A percentile compares a stretch with the other conserved stretches of the same genome.
Conservation (phyloP, 2,797 vertebrate species). For the Antennarius maculatus region DNA sequence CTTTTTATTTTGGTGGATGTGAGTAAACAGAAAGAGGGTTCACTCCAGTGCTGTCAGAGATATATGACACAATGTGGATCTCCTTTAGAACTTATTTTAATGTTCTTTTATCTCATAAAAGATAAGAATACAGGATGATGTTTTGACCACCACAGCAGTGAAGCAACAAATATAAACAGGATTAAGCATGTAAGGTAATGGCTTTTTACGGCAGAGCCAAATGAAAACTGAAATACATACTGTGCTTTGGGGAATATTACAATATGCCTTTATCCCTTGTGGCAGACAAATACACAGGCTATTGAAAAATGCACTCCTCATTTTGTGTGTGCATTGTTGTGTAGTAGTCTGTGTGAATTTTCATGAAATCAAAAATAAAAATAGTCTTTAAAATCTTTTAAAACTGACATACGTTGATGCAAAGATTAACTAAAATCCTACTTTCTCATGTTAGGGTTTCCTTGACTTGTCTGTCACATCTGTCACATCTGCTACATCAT, state of each 20-base stretch:
- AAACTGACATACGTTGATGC: background rate
- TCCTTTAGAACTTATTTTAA: slow-evolving; percentile 6
- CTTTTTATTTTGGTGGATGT: slow-evolving; percentile 20
- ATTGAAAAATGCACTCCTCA: background rate
- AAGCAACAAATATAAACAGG: slow-evolving; percentile 21
- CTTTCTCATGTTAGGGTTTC: background rate
- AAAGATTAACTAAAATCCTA: slow-evolving; percentile 14
- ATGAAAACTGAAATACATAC: slow-evolving; percentile 7
- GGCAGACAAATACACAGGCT: background rate
- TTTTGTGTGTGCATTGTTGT: slow-evolving; percentile 8
- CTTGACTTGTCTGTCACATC: background rate
- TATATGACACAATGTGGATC: slow-evolving; percentile 4
- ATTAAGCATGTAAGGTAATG: slow-evolving; percentile 26
- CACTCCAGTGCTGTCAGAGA: slow-evolving; percentile 11
- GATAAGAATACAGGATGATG: slow-evolving; percentile 12
- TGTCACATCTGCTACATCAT: background rate
- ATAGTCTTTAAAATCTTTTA: background rate
- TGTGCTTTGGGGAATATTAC: background rate
- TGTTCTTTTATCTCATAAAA: slow-evolving; percentile 38
- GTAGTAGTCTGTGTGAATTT: background rate
- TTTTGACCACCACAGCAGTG: background rate
- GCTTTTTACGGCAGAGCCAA: slow-evolving; percentile 3
- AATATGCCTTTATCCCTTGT: background rate
- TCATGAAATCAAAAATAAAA: background rate
- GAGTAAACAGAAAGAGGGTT: slow-evolving; percentile 5